Evolutionary conservation across 2,113 vertebrate species (phyloP).

Genomic region (Muscicapa adusta): DNA sequence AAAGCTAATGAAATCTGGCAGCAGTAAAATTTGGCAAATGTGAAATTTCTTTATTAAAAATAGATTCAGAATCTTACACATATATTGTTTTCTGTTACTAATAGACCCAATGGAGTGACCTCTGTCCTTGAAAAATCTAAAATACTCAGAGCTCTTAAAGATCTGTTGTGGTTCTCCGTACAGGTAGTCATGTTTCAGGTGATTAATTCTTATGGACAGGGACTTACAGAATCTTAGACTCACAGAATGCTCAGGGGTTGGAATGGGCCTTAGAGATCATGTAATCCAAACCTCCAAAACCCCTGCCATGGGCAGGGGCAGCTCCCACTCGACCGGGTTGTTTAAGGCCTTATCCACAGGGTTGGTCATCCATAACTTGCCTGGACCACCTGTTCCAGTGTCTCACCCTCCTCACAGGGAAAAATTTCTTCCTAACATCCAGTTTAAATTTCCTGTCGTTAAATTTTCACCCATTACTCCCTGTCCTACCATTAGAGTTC

Average conservation of each 20-base stretch:
- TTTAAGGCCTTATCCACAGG: background rate
- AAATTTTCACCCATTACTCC: background rate
- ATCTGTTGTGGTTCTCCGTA: background rate
- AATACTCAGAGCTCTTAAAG: background rate
- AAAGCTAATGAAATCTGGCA: background rate
- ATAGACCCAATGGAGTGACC: background rate
- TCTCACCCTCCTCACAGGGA: background rate
- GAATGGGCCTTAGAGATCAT: background rate
- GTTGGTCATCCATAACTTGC: background rate
- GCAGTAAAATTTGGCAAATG: background rate
- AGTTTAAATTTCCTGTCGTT: background rate
- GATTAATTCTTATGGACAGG: background rate
- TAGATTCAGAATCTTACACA: background rate
- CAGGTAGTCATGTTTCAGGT: background rate
- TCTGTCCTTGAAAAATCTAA: background rate
- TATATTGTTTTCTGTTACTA: background rate
- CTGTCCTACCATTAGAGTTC: background rate
- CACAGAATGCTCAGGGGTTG: background rate
- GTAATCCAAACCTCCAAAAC: accelerated
- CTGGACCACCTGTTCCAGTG: no score
- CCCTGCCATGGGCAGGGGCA: background rate
- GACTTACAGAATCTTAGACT: background rate
- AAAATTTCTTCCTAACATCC: background rate
- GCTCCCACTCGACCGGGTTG: background rate
- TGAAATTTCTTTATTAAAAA: background rate